These are phyloP conservation scores for Actenoides lindsayi DNA, from an alignment of 2,113 vertebrate genomes.

Conservation along the genomic window DNA sequence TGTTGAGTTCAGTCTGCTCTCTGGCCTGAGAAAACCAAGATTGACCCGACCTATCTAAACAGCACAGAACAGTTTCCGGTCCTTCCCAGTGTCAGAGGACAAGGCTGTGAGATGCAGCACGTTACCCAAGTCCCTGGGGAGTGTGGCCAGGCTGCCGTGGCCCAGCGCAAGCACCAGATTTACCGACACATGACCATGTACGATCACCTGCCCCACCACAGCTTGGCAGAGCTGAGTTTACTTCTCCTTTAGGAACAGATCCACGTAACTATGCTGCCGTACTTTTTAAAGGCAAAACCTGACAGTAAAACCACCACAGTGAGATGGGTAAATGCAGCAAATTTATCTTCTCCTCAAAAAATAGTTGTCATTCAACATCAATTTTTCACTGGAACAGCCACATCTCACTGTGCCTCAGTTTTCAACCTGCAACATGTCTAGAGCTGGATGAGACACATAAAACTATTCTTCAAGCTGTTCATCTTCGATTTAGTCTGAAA, in stretches of 20 bases:
- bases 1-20: not conserved
- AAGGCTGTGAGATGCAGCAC: not conserved
- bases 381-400: not conserved
- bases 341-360: not conserved
- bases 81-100: not conserved
- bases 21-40: not conserved
- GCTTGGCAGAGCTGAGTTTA: not conserved
- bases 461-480: not conserved
- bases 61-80: not conserved
- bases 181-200: fast-evolving
- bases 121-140: not conserved
- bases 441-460: not conserved
- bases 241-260: not conserved
- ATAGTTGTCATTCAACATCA: not conserved
- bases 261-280: fast-evolving
- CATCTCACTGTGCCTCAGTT: not conserved
- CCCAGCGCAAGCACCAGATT: not conserved
- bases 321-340: not conserved
- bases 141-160: not conserved
- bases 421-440: not conserved
- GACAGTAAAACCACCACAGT: not conserved
- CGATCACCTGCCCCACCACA: not conserved
- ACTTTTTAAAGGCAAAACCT: not conserved
- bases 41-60: not conserved
- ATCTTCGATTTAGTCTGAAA: not conserved